Evolutionary conservation across 2,888 invertebrate species (phyloP), one percentile per base, ranked within the genome.

Genomic region (Sarcophaga variegata): DNA sequence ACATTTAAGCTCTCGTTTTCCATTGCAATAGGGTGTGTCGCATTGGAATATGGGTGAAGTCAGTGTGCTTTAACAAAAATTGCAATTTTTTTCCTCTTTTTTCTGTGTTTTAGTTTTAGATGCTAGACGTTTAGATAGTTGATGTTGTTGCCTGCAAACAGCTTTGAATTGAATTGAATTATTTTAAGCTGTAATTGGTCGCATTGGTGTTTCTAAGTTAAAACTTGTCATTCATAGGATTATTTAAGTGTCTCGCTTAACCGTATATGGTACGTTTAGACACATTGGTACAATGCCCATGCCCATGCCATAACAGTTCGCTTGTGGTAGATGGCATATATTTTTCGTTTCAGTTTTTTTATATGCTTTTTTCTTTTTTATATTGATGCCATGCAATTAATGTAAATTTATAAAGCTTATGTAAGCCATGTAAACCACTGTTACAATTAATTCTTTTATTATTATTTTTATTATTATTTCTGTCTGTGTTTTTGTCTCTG

Each of bases 401-500:
- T 80, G 80, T 81, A 70, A 64, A 75, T 70, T 83, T 83, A 37
- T 81, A 80, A 77, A 64, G 77, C 77, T 86, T 83, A 81, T 81
- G 80, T 83, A 86, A 86, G 75, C 63, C 77, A 69, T 83, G 80
- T 81, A 76, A 80, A 77, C 20, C 72, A 76, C 72, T 83, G 77
- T 81, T 83, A 80, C 77, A 83, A 79, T 86, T 83, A 83, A 72
- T 86, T 75, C 76, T 86, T 72, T 83, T 86, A 80, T 69, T n/a
- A 62, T 77, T 64, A 45, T 72, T 60, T 47, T 83, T 86, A 80
- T 69, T n/a, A 62, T 80, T 64, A 45, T 72, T 60, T 47, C 49
- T 17, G 37, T 17, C 66, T 14, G 5, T 25, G 11, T 22, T 25
- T 17, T 17, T 63, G 54, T 67, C 25, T 47, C 62, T 17, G 22